Evolutionary conservation across 1,140 invertebrate genomes (phyloP).

Genomic region (Piezodorus guildinii): DNA sequence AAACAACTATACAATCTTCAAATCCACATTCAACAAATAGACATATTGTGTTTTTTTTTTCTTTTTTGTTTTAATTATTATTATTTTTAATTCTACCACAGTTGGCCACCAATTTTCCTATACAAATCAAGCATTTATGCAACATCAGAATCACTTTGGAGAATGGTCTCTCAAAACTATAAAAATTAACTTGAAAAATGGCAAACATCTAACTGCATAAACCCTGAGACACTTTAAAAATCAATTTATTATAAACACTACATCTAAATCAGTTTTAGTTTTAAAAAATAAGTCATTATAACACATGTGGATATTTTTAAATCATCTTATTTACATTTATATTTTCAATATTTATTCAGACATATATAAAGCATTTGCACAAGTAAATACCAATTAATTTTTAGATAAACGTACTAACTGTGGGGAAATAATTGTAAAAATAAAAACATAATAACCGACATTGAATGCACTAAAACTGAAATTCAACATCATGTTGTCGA

Average conservation of each 20-base stretch:
- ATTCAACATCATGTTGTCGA: slow-evolving; percentile 5
- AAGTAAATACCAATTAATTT: slow-evolving; percentile 24
- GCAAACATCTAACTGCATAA: slow-evolving; percentile 24
- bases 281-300: slow-evolving; percentile 27
- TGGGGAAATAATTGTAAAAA: slow-evolving; percentile 1
- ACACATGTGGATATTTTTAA: slow-evolving; percentile 25
- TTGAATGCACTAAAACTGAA: slow-evolving; percentile 6
- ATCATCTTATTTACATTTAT: slow-evolving; percentile 25
- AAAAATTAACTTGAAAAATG: slow-evolving; percentile 19
- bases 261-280: slow-evolving; percentile 26
- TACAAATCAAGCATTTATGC: slow-evolving; percentile 20
- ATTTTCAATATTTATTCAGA: slow-evolving; percentile 24
- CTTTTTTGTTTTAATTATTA: too few species aligned
- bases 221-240: slow-evolving; percentile 26
- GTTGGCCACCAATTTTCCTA: slow-evolving; percentile 23
- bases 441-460: slow-evolving; percentile 11
- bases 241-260: slow-evolving; percentile 27
- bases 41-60: slow-evolving; percentile 15
- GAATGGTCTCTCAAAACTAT: slow-evolving; percentile 14
- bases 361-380: slow-evolving; percentile 27
- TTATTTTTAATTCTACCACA: slow-evolving; percentile 13
- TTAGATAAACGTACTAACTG: slow-evolving; percentile 13
- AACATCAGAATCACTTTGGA: slow-evolving; percentile 15
- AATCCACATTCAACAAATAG: slow-evolving; percentile 22
- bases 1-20: slow-evolving; percentile 21